Evolutionary conservation across 2,888 invertebrate genomes (phyloP).

Genomic region (Microctonus brassicae): DNA sequence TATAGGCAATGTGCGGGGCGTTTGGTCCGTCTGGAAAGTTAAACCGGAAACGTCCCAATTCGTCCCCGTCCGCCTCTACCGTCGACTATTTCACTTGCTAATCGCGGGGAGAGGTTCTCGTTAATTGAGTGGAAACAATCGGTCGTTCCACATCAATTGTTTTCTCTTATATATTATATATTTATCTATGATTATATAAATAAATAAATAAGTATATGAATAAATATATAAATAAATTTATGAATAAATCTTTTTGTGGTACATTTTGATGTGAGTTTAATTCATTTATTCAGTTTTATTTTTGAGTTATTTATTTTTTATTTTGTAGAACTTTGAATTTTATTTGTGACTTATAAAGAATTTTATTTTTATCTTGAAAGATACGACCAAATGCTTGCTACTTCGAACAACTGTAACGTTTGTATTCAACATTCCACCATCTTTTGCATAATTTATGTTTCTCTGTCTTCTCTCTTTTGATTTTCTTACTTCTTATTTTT

Average conservation of each 20-base stretch:
- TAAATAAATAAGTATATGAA: neutral
- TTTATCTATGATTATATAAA: neutral
- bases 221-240: too few relatives aligned
- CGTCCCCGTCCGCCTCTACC: neutral
- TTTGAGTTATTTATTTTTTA: too few relatives aligned
- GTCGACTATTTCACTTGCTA: slow-evolving; percentile 24
- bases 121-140: slow-evolving; percentile 22
- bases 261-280: neutral
- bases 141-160: neutral
- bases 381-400: neutral
- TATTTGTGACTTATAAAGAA: neutral
- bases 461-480: neutral
- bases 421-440: slow-evolving; percentile 5
- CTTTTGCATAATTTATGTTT: slow-evolving; percentile 9
- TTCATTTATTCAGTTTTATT: too few relatives aligned
- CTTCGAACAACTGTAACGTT: neutral
- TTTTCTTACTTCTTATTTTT: neutral
- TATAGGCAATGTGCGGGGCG: slow-evolving; percentile 40
- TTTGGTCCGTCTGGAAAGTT: slow-evolving; percentile 40
- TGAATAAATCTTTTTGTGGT: neutral
- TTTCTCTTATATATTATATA: neutral
- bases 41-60: slow-evolving; percentile 22
- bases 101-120: slow-evolving; percentile 7
- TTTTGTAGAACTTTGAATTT: neutral
- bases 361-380: neutral